These are phyloP conservation scores for Gavialis gangeticus DNA, from an alignment of 2,113 vertebrate genomes.

Conservation along the genomic window DNA sequence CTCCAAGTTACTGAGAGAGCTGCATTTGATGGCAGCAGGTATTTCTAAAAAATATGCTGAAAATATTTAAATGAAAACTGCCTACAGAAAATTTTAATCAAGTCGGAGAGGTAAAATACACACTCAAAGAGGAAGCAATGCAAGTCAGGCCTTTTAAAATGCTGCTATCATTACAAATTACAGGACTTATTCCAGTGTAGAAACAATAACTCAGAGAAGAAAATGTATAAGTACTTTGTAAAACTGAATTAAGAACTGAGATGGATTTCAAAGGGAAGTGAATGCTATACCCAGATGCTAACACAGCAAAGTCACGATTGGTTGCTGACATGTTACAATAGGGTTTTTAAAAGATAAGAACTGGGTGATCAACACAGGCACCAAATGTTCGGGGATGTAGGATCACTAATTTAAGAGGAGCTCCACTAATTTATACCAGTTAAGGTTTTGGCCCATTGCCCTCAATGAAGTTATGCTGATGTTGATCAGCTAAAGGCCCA, in stretches of 20 bases:
- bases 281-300: not conserved
- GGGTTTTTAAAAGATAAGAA: not conserved
- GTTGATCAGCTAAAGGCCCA: not conserved
- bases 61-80: not conserved
- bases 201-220: not conserved
- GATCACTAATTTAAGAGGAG: not conserved
- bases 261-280: not conserved
- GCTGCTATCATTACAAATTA: not conserved
- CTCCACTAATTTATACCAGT: not conserved
- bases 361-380: not conserved
- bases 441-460: fast-evolving
- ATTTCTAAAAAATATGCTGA: not conserved
- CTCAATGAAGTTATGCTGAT: not conserved
- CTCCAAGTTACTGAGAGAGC: not conserved
- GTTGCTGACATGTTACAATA: not conserved
- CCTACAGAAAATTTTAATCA: not conserved
- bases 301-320: not conserved
- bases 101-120: not conserved
- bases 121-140: fast-evolving
- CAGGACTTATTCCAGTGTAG: not conserved
- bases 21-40: too few relatives aligned
- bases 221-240: not conserved
- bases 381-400: not conserved
- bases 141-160: not conserved
- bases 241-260: not conserved